Evolutionary conservation across 1,140 invertebrate species (phyloP), one percentile per base, ranked within the genome.

Genomic region (Orchesella cincta): DNA sequence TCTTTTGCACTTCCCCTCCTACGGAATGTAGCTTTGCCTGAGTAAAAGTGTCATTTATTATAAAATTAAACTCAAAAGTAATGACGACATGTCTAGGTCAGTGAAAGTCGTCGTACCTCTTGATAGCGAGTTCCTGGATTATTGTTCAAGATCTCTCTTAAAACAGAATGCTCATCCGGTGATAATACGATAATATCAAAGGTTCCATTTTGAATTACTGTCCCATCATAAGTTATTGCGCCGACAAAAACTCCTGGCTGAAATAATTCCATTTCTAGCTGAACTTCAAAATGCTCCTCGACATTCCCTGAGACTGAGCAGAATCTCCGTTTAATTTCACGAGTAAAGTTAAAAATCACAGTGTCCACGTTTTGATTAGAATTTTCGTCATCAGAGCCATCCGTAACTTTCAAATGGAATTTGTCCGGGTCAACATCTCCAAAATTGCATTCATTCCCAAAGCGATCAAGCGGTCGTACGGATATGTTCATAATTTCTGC

Each of bases 1-100:
- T 94, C 35, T 74, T 73, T 31, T 54, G 71, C 2, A 75, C 35
- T 34, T 77, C 77, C 1, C 18, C 12, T 29, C 77, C 74, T 3
- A 73, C 12, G 16, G 78, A 2, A 2, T 80, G 31, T 28, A 82
- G 39, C 36, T 76, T 76, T 0, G 76, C 76, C 54, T 57, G 23
- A 57, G 23, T 57, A 57, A 23, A 57, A 57, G 5, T 18, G 39
- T 5, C 12, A 57, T 8, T 57, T 23, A n/a, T 57, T n/a, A n/a
- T n/a, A n/a, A n/a, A n/a, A n/a, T n/a, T n/a, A n/a, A n/a, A n/a
- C n/a, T n/a, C n/a, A n/a, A n/a, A n/a, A n/a, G n/a, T n/a, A n/a
- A n/a, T n/a, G n/a, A n/a, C n/a, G n/a, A n/a, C n/a, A n/a, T n/a
- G n/a, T n/a, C n/a, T n/a, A n/a, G n/a, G n/a, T n/a, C n/a, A n/a